Base-by-base conservation (phyloP, 2,888 invertebrate genomes). In the Oscheius onirici region DNA sequence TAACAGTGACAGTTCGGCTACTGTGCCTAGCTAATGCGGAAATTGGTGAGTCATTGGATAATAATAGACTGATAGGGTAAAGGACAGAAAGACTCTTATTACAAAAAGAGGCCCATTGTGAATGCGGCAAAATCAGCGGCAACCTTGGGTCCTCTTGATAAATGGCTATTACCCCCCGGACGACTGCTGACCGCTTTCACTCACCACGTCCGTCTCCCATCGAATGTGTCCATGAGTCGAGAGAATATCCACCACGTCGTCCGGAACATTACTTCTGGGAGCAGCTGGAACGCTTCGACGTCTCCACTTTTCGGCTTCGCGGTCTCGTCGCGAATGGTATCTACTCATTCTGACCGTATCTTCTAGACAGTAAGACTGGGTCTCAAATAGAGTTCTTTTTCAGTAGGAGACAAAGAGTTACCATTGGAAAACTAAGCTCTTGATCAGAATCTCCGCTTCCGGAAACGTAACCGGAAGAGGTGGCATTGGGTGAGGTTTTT, bases 381-480 rank as follows among this genome's bases (percentile, higher is more conserved):
- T 60, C 60, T 60, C n/a, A 58, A 58, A n/a, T n/a, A 26, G 20
- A 10, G 17, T 20, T 3, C 22, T 43, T 60, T 1, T 13, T 10
- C 3, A 26, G 61, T 44, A n/a, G n/a, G 34, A 34, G 34, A 34
- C 34, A 34, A 15, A 2, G 43, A 1, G 15, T 3, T 28, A 49
- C 49, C 49, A 63, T 63, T 28, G 46, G 46, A 28, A 63, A n/a
- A 24, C 17, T n/a, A 15, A 55, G 15, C 10, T 78, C 75, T 58
- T 76, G 75, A 17, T 78, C 78, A 6, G 72, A 73, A 40, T 76
- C 76, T 5, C 51, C 24, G 17, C 55, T 26, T 24, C 74, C 72
- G 0, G 79, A 79, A 2, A 74, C 79, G 60, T 79, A 79, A 11
- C 79, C 79, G 22, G 79, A 79, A 3, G 79, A 79, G 0, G 74